phyloP scores from a whole-genome alignment of 2,888 invertebrate genomes.

The Scaptodrosophila latifasciaeformis region DNA sequence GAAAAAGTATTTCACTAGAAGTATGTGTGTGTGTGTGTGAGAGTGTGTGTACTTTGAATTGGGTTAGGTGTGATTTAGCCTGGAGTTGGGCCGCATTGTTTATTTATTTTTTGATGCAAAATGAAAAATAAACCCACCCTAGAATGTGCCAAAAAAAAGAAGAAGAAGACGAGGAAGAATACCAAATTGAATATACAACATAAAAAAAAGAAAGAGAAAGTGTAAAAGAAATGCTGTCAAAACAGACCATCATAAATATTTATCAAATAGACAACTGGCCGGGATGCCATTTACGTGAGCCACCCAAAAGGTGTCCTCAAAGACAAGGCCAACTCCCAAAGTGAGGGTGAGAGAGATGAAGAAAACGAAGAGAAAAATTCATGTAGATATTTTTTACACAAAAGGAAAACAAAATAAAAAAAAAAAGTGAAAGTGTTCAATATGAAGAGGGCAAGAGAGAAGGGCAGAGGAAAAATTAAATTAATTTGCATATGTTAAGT shows the following conservation, averaged over 20 bases:
- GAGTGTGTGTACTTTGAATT: too few relatives aligned
- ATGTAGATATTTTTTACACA: too few relatives aligned
- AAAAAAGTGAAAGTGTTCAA: neutral
- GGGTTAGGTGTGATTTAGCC: constrained; percentile 26
- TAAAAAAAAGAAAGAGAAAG: neutral
- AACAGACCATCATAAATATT: constrained; percentile 31
- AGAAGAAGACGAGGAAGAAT: too few relatives aligned
- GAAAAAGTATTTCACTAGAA: too few relatives aligned
- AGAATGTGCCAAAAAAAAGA: too few relatives aligned
- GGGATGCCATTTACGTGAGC: constrained; percentile 36
- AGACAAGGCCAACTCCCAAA: too few relatives aligned
- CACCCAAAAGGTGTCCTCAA: too few relatives aligned
- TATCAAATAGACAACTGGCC: constrained; percentile 23
- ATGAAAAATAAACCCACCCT: constrained; percentile 40
- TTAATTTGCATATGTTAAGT: constrained; percentile 69
- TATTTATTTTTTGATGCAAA: constrained; percentile 32
- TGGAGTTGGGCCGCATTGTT: constrained; percentile 28
- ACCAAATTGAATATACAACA: neutral
- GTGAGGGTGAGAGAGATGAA: neutral
- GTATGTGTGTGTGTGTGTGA: constrained; percentile 1
- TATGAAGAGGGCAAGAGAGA: constrained; percentile 3
- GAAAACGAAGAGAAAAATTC: neutral
- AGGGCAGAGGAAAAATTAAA: constrained; percentile 34
- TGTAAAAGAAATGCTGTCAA: neutral
- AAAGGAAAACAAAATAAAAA: neutral